phyloP scores from a whole-genome alignment of 2,113 vertebrate species.

The Alces alces region DNA sequence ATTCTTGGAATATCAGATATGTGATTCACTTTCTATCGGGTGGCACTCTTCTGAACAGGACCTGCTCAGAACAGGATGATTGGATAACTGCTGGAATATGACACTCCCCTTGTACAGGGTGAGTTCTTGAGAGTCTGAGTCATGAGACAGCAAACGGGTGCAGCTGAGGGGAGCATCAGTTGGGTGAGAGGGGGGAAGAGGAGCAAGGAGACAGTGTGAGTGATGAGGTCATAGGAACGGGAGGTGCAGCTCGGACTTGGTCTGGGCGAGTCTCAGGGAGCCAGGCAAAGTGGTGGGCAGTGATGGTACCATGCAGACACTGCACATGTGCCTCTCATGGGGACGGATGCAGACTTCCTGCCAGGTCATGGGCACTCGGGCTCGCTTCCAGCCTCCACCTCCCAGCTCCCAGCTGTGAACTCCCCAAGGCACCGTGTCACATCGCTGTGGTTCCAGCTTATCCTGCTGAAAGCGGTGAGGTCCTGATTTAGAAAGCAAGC shows the following conservation, averaged over 20 bases:
- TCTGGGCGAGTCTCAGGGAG: not conserved
- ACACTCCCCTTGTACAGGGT: not conserved
- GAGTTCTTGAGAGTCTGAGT: not conserved
- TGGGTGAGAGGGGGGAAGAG: not conserved
- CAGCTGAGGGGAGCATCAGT: not conserved
- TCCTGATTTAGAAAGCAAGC: not conserved
- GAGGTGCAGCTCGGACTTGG: too few relatives aligned
- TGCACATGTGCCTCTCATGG: accelerated
- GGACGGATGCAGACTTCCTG: not conserved
- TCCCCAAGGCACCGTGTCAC: accelerated
- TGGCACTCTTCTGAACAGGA: not conserved
- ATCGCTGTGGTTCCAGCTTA: accelerated
- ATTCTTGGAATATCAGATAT: not conserved
- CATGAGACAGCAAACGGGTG: not conserved
- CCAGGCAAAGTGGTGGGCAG: accelerated
- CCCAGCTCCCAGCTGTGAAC: not conserved
- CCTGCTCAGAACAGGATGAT: not conserved
- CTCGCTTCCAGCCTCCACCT: not conserved
- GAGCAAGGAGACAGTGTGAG: not conserved
- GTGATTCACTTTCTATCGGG: not conserved
- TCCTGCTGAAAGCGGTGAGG: not conserved
- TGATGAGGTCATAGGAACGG: accelerated
- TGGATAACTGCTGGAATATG: accelerated
- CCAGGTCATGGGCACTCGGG: not conserved
- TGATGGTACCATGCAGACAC: accelerated